phyloP scores from a whole-genome alignment of 2,797 vertebrate species.

The Spondyliosoma cantharus region DNA sequence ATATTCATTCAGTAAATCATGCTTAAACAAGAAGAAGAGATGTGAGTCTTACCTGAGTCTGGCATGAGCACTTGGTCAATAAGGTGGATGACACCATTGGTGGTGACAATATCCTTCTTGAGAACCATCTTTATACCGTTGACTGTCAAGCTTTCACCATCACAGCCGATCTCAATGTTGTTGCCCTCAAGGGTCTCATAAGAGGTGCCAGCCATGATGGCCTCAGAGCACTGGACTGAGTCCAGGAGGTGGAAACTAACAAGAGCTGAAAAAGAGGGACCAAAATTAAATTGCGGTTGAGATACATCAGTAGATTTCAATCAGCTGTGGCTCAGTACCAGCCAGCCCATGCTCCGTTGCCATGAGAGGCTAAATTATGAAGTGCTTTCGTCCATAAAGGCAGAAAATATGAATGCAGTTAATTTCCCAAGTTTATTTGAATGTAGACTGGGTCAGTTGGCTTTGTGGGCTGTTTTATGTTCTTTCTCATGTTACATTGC shows the following conservation, averaged over 20 bases:
- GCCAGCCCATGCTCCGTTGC: too few relatives aligned
- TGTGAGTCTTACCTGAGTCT: constrained; percentile 90
- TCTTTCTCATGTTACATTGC: constrained; percentile 32
- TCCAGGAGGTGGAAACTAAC: constrained; percentile 94
- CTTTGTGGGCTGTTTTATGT: constrained; percentile 9
- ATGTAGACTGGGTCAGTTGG: background rate
- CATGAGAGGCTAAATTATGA: background rate
- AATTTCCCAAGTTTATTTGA: constrained; percentile 15
- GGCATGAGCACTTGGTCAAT: constrained; percentile 95
- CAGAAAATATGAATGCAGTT: background rate
- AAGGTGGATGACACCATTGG: constrained; percentile 95
- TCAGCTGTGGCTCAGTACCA: background rate
- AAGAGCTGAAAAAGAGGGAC: constrained; percentile 84
- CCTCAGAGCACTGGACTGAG: constrained; percentile 95
- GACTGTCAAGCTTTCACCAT: constrained; percentile 93
- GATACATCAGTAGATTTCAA: background rate
- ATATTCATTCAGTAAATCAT: background rate
- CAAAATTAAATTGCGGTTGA: constrained; percentile 12
- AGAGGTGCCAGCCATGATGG: constrained; percentile 90
- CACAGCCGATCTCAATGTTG: constrained; percentile 93
- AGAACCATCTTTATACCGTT: constrained; percentile 96
- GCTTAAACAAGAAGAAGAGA: background rate
- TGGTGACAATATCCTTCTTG: constrained; percentile 95
- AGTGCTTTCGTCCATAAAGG: background rate
- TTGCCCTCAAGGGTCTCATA: constrained; percentile 94